Base-by-base conservation (phyloP, 1,140 invertebrate genomes). In the Pteromalus puparum region DNA sequence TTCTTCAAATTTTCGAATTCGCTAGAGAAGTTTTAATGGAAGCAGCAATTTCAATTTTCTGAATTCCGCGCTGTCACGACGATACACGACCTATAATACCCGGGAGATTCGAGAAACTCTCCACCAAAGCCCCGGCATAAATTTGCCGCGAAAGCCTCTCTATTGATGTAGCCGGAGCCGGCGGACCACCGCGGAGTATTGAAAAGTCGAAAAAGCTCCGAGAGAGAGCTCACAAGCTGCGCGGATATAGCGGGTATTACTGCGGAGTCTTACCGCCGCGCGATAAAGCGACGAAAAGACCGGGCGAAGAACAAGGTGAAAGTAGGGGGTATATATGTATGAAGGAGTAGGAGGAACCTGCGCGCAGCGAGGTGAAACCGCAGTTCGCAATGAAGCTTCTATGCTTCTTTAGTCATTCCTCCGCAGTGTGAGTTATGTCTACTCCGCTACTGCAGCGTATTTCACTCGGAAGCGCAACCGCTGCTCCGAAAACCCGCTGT, bases 171-270 rank as follows among this genome's bases (percentile, higher is more conserved):
- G 24, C 75, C 48, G 48, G 48, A 76, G 10, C 74, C 6, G 12
- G 3, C 24, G 46, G 30, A 9, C 15, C 46, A 61, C 75, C 15
- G 18, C 15, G 46, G 78, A 18, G 42, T 70, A 72, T 30, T 81
- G 65, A 72, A 70, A 38, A 80, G 77, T n/a, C 65, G 67, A 81
- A 68, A 72, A 72, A 77, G 68, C 67, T 80, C 77, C 4, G 46
- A 15, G 46, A 18, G 46, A 34, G 30, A 34, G 30, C 30, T 34
- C 46, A 48, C 12, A 18, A 48, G 46, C 46, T 48, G 46, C 46
- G 46, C 46, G 46, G 46, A 48, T 48, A 48, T 15, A 48, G 12
- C 15, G 13, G 13, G 46, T 48, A 48, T 15, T 18, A 18, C 46
- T 18, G 46, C 46, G 15, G 46, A 48, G 46, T 48, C 6, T 61